Evolutionary conservation across 1,140 invertebrate species (phyloP), one percentile per base, ranked within the genome.

Genomic region (Amphibalanus amphitrite): DNA sequence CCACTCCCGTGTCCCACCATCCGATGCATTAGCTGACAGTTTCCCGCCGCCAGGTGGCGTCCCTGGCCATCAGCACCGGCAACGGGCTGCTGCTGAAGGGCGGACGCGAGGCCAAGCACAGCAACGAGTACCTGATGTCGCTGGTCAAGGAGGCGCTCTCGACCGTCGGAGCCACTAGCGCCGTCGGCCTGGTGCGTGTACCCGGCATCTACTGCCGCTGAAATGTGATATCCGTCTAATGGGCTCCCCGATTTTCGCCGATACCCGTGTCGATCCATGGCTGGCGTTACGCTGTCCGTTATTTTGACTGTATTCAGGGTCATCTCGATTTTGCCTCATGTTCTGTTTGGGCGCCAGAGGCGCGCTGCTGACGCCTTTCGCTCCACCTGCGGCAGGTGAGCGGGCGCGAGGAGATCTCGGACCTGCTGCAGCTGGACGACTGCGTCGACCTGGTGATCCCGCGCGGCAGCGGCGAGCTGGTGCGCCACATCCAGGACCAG

Each of bases 361-460:
- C n/a, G n/a, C n/a, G n/a, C n/a, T n/a, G n/a, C n/a, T 38, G 33
- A 69, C 29, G 28, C 67, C 29, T 3, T 70, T 33, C 8, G 23
- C 26, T 28, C 28, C 67, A 29, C 33, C 64, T 23, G n/a, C 20
- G 73, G 28, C 74, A 88, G 86, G 82, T 88, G 8, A 94, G 91
- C n/a, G 93, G 89, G 0, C 84, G 95, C 28, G 97, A 99, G 82
- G 94, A 98, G 82, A 95, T 99, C 29, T 89, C 90, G 67, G 95
- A 97, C 79, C 81, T 98, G 67, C 79, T 98, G 17, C 86, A 90
- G 8, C 89, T 98, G 88, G 91, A 93, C 74, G 87, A 93, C 72
- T 91, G 95, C 78, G 97, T 98, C 71, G 95, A 99, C 82, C 84
- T 99, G 70, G 95, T 99, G 13, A 99, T 99, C 72, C 97, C 97